Base-by-base conservation (phyloP, 2,113 vertebrate genomes). In the Bambusicola thoracicus region DNA sequence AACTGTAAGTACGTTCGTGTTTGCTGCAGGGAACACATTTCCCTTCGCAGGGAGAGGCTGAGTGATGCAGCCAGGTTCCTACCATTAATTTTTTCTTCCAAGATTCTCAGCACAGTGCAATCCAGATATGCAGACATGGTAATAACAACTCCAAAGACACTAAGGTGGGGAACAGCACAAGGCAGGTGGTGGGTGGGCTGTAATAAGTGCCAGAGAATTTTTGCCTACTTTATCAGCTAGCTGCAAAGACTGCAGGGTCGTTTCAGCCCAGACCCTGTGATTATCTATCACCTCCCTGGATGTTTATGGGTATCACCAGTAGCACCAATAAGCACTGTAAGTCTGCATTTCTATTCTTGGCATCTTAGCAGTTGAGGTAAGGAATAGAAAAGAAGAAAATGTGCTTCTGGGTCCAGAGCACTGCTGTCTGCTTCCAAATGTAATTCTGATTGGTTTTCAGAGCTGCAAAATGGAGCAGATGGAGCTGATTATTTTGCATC, bases 1-100 rank as follows among this genome's bases (percentile, higher is more conserved):
- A 95, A 89, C 81, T 68, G 49, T 89, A 91, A 94, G 90, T 94
- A 89, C 0, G 25, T 32, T 94, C 79, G 78, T 59, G 55, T 95
- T 90, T 94, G 63, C 76, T 95, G 56, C 53, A 63, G 90, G 89
- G 91, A 93, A 5, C 75, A 56, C 1, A 17, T 41, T 78, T 95
- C 89, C 77, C 83, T 94, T 94, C 76, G 51, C 78, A 92, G 72
- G 38, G 59, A 93, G 46, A 68, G 67, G 69, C 25, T 11, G 62
- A 92, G 34, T 36, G 74, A 83, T 48, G 40, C 29, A 75, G 20
- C 32, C 36, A 48, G 34, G 41, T 69, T 90, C 81, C 70, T 85
- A 62, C 19, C 10, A 30, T 78, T n/a, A 8, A 30, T 36, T 77
- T 84, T 76, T 3, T 1, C 2, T 80, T 62, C 65, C 30, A 0